Evolutionary conservation across 2,888 invertebrate genomes (phyloP).

Genomic region (Prosopocoilus inquinatus): DNA sequence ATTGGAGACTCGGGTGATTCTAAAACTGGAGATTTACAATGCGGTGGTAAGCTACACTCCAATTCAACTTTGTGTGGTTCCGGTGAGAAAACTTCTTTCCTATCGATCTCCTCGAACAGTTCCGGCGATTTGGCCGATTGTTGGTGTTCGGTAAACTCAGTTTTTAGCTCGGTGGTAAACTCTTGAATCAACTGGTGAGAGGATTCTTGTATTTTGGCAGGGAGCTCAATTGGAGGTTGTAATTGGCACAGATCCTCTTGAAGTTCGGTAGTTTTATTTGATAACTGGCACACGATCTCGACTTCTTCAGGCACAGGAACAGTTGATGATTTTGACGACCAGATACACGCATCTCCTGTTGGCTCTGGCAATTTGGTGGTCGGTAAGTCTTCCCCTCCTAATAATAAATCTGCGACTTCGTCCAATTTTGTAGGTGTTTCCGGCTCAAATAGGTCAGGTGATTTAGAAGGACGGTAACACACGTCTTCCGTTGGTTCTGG

Average conservation of each 20-base stretch:
- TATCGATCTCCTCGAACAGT: neutral
- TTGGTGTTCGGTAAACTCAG: neutral
- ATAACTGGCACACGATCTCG: too few species aligned
- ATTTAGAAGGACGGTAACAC: neutral
- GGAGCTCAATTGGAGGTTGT: too few species aligned
- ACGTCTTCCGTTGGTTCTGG: conserved; percentile 18
- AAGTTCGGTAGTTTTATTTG: neutral
- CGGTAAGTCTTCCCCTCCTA: neutral
- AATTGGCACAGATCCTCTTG: neutral
- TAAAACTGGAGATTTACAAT: neutral
- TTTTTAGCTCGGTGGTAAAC: too few species aligned
- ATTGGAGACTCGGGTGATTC: conserved; percentile 25
- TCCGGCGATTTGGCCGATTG: conserved; percentile 9
- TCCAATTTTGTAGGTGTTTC: conserved; percentile 17
- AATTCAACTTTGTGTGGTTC: neutral
- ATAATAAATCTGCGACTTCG: neutral
- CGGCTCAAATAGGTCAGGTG: neutral
- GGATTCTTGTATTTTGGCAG: too few species aligned
- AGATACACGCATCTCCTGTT: neutral
- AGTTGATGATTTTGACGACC: conserved; percentile 7
- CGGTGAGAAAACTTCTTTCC: conserved; percentile 1
- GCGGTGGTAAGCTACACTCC: neutral
- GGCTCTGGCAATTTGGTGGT: neutral
- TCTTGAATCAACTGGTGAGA: too few species aligned
- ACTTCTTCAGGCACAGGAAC: neutral